phyloP scores from a whole-genome alignment of 2,113 vertebrate genomes.

The Rhea americana region DNA sequence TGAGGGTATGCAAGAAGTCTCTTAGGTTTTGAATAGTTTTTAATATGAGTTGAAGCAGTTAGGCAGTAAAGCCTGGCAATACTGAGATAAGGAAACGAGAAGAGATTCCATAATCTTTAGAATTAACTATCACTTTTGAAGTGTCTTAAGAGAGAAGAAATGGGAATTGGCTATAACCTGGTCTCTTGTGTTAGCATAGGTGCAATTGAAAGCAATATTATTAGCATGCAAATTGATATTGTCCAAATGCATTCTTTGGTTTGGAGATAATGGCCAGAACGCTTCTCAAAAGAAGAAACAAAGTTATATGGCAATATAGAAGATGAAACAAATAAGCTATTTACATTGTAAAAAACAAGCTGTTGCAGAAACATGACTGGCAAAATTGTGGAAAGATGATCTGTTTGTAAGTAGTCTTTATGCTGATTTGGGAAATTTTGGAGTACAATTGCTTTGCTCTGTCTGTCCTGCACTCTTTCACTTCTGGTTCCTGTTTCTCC shows the following conservation, averaged over 20 bases:
- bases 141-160: slow-evolving; percentile 3
- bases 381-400: not conserved
- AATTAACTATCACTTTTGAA: not conserved
- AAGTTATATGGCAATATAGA: not conserved
- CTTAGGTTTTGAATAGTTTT: slow-evolving; percentile 9
- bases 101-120: slow-evolving; percentile 25
- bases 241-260: slow-evolving; percentile 22
- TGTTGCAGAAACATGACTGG: not conserved
- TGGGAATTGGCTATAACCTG: slow-evolving; percentile 17
- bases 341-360: not conserved
- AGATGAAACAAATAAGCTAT: slow-evolving; percentile 9
- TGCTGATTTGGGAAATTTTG: not conserved
- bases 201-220: slow-evolving; percentile 27
- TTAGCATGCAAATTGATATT: slow-evolving; percentile 55
- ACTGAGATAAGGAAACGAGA: slow-evolving; percentile 10
- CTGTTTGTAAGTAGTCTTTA: not conserved
- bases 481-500: not conserved
- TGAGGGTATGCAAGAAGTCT: not conserved
- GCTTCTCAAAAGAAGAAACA: not conserved
- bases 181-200: not conserved
- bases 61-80: slow-evolving; percentile 17
- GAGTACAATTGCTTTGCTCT: not conserved
- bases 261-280: not conserved
- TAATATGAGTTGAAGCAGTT: not conserved
- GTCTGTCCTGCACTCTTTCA: not conserved